Conservation (phyloP, 53 echinoderm and acorn worm species). For the Paelopatides confundens region DNA sequence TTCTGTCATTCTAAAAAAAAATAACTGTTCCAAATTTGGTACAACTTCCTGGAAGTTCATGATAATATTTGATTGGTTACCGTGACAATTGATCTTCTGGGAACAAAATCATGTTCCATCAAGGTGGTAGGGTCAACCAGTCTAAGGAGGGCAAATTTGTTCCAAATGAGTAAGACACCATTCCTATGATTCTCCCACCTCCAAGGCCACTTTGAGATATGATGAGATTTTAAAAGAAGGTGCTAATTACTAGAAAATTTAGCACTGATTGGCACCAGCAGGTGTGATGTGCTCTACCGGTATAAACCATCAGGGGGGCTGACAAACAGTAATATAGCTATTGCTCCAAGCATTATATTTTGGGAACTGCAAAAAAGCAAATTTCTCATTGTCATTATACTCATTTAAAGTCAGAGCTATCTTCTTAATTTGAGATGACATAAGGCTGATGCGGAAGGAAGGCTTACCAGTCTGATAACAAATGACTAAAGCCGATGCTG, state of each 20-base stretch:
- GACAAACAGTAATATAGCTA: slow-evolving; percentile 29
- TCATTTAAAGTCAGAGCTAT: slow-evolving; percentile 14
- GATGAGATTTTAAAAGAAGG: slow-evolving; percentile 38
- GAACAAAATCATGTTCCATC: slow-evolving; percentile 18
- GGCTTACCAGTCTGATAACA: slow-evolving; percentile 25
- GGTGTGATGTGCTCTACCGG: slow-evolving; percentile 17
- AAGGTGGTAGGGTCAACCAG: slow-evolving; percentile 5
- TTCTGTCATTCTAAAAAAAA: not conserved
- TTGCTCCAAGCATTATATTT: slow-evolving; percentile 42
- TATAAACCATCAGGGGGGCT: slow-evolving; percentile 23
- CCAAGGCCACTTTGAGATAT: slow-evolving; percentile 39
- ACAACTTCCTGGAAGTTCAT: slow-evolving; percentile 26
- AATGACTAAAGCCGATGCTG: slow-evolving; percentile 30
- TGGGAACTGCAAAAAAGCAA: slow-evolving; percentile 33
- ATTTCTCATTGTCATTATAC: slow-evolving; percentile 34
- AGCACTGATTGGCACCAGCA: slow-evolving; percentile 42
- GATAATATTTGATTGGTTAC: slow-evolving; percentile 11
- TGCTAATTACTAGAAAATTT: slow-evolving; percentile 47
- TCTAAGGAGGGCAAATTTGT: slow-evolving; percentile 1
- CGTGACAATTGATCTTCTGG: slow-evolving; percentile 26
- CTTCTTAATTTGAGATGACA: slow-evolving; percentile 43
- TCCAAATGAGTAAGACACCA: not conserved
- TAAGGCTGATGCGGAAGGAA: slow-evolving; percentile 30
- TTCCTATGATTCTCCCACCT: not conserved
- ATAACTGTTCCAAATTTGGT: not conserved